These are phyloP conservation scores for Colaptes auratus DNA, from an alignment of 2,113 vertebrate species.

Conservation along the genomic window DNA sequence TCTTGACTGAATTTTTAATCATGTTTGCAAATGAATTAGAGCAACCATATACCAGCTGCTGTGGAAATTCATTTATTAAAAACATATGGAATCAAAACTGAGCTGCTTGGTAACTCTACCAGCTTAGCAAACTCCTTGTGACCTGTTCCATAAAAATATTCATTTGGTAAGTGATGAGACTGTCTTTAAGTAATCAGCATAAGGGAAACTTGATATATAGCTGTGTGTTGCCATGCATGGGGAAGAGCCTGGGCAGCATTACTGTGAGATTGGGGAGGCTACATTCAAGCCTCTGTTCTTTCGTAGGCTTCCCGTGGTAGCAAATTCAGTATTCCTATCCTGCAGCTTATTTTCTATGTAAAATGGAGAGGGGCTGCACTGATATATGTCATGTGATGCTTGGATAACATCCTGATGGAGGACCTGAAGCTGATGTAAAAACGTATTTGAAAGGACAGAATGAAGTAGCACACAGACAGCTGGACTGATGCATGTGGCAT, in stretches of 20 bases:
- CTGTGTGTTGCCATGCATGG: no score
- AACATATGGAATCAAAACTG: not conserved
- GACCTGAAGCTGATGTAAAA: not conserved
- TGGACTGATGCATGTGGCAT: not conserved
- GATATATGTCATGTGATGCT: not conserved
- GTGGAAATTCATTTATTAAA: constrained; percentile 19
- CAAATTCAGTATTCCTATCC: not conserved
- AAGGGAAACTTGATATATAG: not conserved
- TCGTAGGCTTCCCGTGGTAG: not conserved
- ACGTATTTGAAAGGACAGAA: not conserved
- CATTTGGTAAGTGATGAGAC: not conserved
- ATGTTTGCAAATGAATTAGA: constrained; percentile 45
- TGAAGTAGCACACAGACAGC: not conserved
- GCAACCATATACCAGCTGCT: constrained; percentile 22
- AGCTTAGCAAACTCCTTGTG: not conserved
- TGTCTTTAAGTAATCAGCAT: not conserved
- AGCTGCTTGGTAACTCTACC: not conserved
- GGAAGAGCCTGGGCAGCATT: not conserved
- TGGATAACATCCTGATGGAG: not conserved
- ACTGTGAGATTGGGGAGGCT: not conserved
- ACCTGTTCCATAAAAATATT: not conserved
- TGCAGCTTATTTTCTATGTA: not conserved
- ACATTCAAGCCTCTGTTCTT: not conserved
- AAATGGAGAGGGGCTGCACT: not conserved
- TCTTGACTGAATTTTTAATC: constrained; percentile 62